A percentile compares a stretch with the other conserved stretches of the same genome.
phyloP scores from a whole-genome alignment of 2,113 vertebrate genomes.

The Sus scrofa region DNA sequence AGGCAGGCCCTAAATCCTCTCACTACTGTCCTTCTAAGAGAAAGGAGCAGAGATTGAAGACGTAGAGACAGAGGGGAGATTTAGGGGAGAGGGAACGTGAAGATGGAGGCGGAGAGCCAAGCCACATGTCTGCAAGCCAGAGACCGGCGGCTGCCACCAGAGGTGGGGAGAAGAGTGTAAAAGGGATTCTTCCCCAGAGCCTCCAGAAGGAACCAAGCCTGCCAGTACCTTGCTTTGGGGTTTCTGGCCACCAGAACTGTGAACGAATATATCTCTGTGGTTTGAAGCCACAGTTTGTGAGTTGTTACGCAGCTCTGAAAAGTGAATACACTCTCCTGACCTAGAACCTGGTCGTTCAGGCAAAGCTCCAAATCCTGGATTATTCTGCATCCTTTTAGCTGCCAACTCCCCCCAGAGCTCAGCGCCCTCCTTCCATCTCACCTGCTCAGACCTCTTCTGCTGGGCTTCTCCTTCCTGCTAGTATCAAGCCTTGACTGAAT shows the following conservation, averaged over 20 bases:
- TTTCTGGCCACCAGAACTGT: background rate
- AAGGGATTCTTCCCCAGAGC: background rate
- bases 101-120: fast-evolving
- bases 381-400: background rate
- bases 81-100: background rate
- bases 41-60: background rate
- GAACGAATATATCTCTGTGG: background rate
- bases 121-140: fast-evolving
- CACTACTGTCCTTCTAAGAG: fast-evolving
- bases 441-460: background rate
- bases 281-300: background rate
- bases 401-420: background rate
- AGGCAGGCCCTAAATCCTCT: background rate
- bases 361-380: background rate
- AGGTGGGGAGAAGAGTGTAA: fast-evolving
- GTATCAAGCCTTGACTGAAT: background rate
- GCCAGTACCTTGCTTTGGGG: background rate
- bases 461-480: background rate
- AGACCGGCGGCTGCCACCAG: too few species aligned
- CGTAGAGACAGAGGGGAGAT: fast-evolving
- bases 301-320: background rate
- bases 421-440: background rate
- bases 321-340: background rate
- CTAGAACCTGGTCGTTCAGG: background rate
- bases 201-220: background rate